Conservation (phyloP, 1,140 invertebrate species). For the Gryon sp. region DNA sequence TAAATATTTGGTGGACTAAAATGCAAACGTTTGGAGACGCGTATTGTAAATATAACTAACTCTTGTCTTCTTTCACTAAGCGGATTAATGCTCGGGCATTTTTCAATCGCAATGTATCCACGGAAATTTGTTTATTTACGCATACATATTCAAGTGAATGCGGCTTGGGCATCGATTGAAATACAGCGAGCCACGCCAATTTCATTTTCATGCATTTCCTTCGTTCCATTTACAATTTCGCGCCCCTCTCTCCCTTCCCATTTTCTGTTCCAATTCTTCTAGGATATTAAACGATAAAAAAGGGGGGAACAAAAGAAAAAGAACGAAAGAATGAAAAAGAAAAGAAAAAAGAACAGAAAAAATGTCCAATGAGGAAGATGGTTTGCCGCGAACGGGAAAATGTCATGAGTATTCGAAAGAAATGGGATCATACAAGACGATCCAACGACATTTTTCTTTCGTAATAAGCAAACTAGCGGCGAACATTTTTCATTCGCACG, state of each 20-base stretch:
- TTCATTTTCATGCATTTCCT: neutral
- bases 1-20: too few relatives aligned
- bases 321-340: too few relatives aligned
- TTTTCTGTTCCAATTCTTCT: neutral
- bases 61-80: too few relatives aligned
- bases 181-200: neutral
- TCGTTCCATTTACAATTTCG: neutral
- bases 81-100: neutral
- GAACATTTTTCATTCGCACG: slow-evolving; percentile 18
- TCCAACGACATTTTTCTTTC: slow-evolving; percentile 18
- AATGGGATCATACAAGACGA: neutral
- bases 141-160: too few relatives aligned
- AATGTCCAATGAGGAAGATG: too few relatives aligned
- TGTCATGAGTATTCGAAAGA: too few relatives aligned
- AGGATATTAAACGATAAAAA: neutral
- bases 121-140: slow-evolving; percentile 6
- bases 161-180: neutral
- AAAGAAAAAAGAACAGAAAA: too few relatives aligned
- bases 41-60: too few relatives aligned
- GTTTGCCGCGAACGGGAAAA: too few relatives aligned
- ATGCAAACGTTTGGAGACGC: too few relatives aligned
- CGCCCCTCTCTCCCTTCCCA: too few relatives aligned
- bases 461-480: slow-evolving; percentile 8
- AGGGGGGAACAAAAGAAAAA: too few relatives aligned
- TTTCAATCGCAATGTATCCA: neutral